Evolutionary conservation across 1,140 invertebrate species (phyloP), one percentile per base, ranked within the genome.

Genomic region (Apis laboriosa): DNA sequence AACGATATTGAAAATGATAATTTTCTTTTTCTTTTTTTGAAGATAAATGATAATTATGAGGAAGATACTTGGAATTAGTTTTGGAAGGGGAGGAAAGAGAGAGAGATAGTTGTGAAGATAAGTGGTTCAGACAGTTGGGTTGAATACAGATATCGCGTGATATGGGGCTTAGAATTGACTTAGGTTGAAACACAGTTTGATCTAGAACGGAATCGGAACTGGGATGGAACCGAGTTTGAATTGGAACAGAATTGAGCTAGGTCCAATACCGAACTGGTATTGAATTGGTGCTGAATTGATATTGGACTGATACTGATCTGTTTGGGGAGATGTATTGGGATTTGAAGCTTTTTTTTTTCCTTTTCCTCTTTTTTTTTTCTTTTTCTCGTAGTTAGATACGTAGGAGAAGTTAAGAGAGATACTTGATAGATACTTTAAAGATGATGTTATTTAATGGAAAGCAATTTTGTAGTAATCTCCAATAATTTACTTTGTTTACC

Each of bases 201-300:
- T 76, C n/a, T 53, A 7, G 24, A 66, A 76, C 61, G 0, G 51
- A 66, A 66, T 53, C 61, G 61, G 58, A 63, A 61, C 58, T 51
- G 58, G n/a, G 49, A 28, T 21, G 43, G 60, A 76, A 55, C 74
- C 0, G 74, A 64, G 49, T 34, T 76, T 55, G 43, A 53, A 53
- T 24, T 53, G 24, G 12, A 66, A 76, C 51, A 64, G 74, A 76
- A 76, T 53, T 64, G 61, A 34, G 49, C 61, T 64, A 53, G 74
- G 55, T 64, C 24, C 49, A 34, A 76, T 66, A 76, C 49, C 15
- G 24, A 53, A 64, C 60, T 28, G 60, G 2, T 64, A 76, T 76
- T n/a, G 49, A 53, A 64, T 66, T 53, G 74, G 15, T 19, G 49
- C 0, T 53, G 74, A 76, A 76, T 66, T 7, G 60, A 76, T 76